Base-by-base conservation (phyloP, 2,113 vertebrate species). In the Aspidoscelis tigris region DNA sequence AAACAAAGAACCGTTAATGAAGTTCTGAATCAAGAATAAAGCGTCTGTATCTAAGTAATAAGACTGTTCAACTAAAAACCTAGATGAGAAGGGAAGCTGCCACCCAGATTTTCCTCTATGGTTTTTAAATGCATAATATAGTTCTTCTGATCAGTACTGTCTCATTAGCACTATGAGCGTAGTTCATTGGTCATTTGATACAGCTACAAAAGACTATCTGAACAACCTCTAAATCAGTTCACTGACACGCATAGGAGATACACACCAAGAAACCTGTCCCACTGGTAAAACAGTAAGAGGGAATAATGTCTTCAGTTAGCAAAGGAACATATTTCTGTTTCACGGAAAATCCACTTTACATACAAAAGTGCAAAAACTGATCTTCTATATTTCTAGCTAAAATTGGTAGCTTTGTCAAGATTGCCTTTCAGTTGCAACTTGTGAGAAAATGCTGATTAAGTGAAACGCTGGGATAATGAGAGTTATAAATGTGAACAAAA, bases 91-190 rank as follows among this genome's bases (percentile, higher is more conserved):
- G 92, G 73, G 88, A 85, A 79, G 89, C 89, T 93, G 77, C 80
- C 44, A 76, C 81, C 85, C 4, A 92, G 87, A 82, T 84, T 90
- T 90, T 92, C 87, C 90, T 84, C 90, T 87, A 75, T 75, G 85
- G 86, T 92, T 89, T 93, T 93, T 26, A 86, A 92, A 93, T 91
- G 85, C 90, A 89, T 90, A 83, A 88, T 91, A 90, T 89, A 94
- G 88, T 93, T 92, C 89, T 86, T 89, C 1, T 92, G 93, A 92
- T 93, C 92, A 87, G 87, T 53, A 85, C 66, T 88, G 87, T 92
- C 90, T 89, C 91, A 92, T 91, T 93, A 93, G 91, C 86, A 33
- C 88, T 89, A 87, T 90, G 82, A 92, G 88, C 87, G 83, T 90
- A 90, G 86, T 92, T 92, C 89, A 84, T 86, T 81, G 86, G 85